These are phyloP conservation scores for Lucinisca nassula DNA, from an alignment of 2,888 invertebrate species.

Conservation along the genomic window DNA sequence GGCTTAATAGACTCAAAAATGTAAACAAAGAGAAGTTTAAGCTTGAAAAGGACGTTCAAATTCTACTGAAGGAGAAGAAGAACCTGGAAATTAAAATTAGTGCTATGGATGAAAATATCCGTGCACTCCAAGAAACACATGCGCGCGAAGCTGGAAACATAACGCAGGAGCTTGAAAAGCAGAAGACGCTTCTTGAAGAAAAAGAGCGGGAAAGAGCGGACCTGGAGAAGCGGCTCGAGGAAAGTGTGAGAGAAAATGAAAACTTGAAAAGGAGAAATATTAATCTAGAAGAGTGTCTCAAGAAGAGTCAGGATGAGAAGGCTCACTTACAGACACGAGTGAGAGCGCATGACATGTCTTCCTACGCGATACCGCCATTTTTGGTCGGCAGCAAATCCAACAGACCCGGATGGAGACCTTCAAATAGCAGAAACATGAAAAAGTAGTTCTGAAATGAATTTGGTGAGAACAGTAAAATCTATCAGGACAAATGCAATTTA, in stretches of 20 bases:
- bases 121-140: constrained; percentile 45
- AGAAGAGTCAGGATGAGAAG: constrained; percentile 62
- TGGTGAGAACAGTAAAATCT: no score
- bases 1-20: constrained; percentile 52
- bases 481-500: no score
- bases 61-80: constrained; percentile 52
- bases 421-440: neutral
- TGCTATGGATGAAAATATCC: constrained; percentile 61
- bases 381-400: constrained; percentile 50
- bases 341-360: constrained; percentile 56
- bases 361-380: constrained; percentile 64
- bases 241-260: constrained; percentile 62
- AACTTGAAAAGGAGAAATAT: constrained; percentile 52
- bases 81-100: constrained; percentile 61
- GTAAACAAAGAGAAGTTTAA: constrained; percentile 61
- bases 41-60: constrained; percentile 59
- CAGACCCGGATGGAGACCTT: constrained; percentile 8
- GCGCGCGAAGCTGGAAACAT: constrained; percentile 50
- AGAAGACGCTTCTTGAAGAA: constrained; percentile 53
- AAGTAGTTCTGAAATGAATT: no score
- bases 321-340: constrained; percentile 56
- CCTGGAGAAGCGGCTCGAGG: constrained; percentile 57
- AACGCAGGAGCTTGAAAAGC: constrained; percentile 44
- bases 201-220: constrained; percentile 59
- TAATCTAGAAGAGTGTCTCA: constrained; percentile 51